A percentile compares a stretch with the other conserved stretches of the same genome.
phyloP scores from a whole-genome alignment of 2,113 vertebrate species.

The Phrynosoma platyrhinos region DNA sequence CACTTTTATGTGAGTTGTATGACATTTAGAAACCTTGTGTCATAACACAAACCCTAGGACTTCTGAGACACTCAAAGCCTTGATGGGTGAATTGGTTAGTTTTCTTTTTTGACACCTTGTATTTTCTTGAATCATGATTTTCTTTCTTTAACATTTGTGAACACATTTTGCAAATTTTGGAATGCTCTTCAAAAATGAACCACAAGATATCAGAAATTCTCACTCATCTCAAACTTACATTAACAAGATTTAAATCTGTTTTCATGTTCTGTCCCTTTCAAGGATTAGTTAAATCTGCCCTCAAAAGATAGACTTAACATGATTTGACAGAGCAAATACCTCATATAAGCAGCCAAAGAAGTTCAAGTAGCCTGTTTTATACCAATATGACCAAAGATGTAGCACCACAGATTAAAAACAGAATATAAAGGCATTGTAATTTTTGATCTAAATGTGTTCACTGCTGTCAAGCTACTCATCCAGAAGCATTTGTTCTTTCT shows the following conservation, averaged over 20 bases:
- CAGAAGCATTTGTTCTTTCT: background rate
- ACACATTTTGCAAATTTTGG: too few relatives aligned
- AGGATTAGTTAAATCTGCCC: background rate
- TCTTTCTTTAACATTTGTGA: too few relatives aligned
- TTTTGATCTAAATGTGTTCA: constrained; percentile 8
- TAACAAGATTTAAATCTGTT: background rate
- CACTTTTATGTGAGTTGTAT: too few relatives aligned
- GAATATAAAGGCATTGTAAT: background rate
- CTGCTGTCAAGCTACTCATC: background rate
- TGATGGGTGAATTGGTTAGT: too few relatives aligned
- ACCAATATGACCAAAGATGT: background rate
- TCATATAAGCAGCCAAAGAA: constrained; percentile 16
- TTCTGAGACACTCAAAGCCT: too few relatives aligned
- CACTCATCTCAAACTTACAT: too few relatives aligned
- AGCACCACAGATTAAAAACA: background rate
- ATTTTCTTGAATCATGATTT: too few relatives aligned
- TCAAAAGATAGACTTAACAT: constrained; percentile 6
- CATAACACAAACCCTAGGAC: too few relatives aligned
- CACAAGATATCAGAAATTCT: too few relatives aligned
- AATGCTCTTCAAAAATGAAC: too few relatives aligned
- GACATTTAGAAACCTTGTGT: too few relatives aligned
- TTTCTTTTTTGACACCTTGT: too few relatives aligned
- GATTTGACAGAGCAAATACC: constrained; percentile 20
- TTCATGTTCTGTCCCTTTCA: background rate
- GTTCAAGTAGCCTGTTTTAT: constrained; percentile 12